These are phyloP conservation scores for Aphodius granarius DNA, from an alignment of 2,888 invertebrate species.

Conservation along the genomic window DNA sequence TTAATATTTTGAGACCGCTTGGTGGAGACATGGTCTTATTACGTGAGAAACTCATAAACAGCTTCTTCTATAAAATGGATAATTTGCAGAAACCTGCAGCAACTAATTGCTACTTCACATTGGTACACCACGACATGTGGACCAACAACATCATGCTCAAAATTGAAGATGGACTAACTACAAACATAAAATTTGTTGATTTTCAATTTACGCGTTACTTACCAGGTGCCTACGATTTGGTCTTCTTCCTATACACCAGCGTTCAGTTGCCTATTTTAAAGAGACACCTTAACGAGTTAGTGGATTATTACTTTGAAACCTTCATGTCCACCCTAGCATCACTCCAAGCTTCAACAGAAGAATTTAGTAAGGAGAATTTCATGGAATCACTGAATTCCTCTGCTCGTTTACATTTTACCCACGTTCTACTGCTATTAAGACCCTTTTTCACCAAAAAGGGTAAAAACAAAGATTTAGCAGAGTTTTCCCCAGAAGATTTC, in stretches of 20 bases:
- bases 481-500: conserved; percentile 39
- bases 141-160: conserved; percentile 60
- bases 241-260: conserved; percentile 59
- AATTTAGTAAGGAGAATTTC: conserved; percentile 50
- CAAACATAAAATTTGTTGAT: conserved; percentile 57
- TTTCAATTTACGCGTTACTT: conserved; percentile 59
- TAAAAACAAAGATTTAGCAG: conserved; percentile 46
- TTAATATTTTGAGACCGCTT: neutral
- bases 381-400: conserved; percentile 47
- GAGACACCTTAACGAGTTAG: conserved; percentile 54
- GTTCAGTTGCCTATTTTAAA: conserved; percentile 49
- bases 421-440: conserved; percentile 52
- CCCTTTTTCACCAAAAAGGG: conserved; percentile 49
- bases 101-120: conserved; percentile 52
- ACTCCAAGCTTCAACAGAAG: conserved; percentile 38
- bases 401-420: conserved; percentile 48
- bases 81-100: conserved; percentile 36
- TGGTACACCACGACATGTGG: conserved; percentile 62
- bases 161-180: conserved; percentile 38
- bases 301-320: conserved; percentile 54
- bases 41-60: neutral
- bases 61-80: neutral
- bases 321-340: conserved; percentile 42
- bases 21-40: neutral
- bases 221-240: conserved; percentile 56